These are phyloP conservation scores for Loxodonta africana DNA, from an alignment of 2,113 vertebrate species.

Conservation along the genomic window DNA sequence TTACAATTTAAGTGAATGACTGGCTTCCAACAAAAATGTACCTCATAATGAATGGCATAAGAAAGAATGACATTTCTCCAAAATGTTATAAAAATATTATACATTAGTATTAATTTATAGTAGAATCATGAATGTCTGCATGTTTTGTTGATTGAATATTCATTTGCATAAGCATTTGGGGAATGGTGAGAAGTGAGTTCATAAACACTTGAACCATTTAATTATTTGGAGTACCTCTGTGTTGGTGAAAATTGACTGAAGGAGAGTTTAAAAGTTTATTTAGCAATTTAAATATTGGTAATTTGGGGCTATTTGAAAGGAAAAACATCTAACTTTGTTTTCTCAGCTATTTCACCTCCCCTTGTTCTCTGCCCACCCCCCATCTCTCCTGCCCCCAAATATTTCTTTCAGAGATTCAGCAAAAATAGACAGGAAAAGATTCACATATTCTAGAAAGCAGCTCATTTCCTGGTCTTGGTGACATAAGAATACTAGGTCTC, in stretches of 20 bases:
- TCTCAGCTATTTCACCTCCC: constrained; percentile 51
- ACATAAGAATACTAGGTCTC: constrained; percentile 75
- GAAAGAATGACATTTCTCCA: constrained; percentile 51
- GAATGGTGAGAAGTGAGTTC: background rate
- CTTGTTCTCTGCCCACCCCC: background rate
- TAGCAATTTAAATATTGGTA: background rate
- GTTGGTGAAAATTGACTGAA: background rate
- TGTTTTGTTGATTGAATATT: constrained; percentile 56
- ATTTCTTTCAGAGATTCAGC: constrained; percentile 67
- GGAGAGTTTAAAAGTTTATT: background rate
- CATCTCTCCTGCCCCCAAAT: constrained; percentile 60
- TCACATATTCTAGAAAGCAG: constrained; percentile 69
- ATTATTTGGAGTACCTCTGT: constrained; percentile 40
- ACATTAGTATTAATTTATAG: constrained; percentile 1
- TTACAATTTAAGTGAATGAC: constrained; percentile 64
- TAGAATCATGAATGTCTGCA: constrained; percentile 32
- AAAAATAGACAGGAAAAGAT: constrained; percentile 79
- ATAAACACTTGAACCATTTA: constrained; percentile 42
- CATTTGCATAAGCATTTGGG: constrained; percentile 53
- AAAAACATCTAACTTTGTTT: constrained; percentile 48
- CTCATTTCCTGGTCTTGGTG: constrained; percentile 82
- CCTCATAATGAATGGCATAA: background rate
- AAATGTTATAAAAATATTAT: constrained; percentile 52
- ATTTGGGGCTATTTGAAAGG: constrained; percentile 44
- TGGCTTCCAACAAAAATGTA: background rate